Percentiles rank a stretch among this genome's conserved stretches.
phyloP scores from a whole-genome alignment of 2,113 vertebrate species.

The Circaetus gallicus region DNA sequence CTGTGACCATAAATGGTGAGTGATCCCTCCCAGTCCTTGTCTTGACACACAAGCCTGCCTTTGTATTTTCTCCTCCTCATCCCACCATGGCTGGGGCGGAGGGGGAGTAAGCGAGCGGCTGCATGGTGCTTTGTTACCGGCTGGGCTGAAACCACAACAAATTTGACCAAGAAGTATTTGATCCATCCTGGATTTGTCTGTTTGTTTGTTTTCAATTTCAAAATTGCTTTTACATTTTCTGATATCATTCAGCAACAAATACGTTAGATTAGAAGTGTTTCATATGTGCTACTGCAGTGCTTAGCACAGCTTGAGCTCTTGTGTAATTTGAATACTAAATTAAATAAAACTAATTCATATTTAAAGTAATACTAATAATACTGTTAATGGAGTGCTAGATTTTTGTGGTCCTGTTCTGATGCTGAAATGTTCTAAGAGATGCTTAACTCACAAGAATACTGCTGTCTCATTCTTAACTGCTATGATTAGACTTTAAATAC shows the following conservation, averaged over 20 bases:
- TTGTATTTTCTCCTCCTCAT: too few species aligned
- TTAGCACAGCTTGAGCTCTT: not conserved
- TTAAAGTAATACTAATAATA: not conserved
- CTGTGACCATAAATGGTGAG: too few species aligned
- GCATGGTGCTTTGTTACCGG: too few species aligned
- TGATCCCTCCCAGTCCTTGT: too few species aligned
- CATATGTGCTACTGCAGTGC: not conserved
- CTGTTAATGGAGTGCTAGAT: not conserved
- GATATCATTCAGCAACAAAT: not conserved
- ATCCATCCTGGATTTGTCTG: not conserved
- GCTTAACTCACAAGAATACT: not conserved
- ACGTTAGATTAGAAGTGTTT: not conserved
- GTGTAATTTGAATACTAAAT: not conserved
- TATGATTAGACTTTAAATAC: not conserved
- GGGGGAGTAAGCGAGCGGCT: too few species aligned
- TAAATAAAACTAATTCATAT: not conserved
- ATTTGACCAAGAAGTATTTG: not conserved
- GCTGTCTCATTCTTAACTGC: not conserved
- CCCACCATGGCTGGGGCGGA: too few species aligned
- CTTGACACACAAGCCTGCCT: too few species aligned
- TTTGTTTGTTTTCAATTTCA: not conserved
- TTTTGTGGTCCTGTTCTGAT: not conserved
- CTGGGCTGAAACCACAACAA: too few species aligned
- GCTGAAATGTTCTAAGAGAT: not conserved
- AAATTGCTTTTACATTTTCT: not conserved